phyloP scores from a whole-genome alignment of 1,140 invertebrate species.

The Orchestia grillus region DNA sequence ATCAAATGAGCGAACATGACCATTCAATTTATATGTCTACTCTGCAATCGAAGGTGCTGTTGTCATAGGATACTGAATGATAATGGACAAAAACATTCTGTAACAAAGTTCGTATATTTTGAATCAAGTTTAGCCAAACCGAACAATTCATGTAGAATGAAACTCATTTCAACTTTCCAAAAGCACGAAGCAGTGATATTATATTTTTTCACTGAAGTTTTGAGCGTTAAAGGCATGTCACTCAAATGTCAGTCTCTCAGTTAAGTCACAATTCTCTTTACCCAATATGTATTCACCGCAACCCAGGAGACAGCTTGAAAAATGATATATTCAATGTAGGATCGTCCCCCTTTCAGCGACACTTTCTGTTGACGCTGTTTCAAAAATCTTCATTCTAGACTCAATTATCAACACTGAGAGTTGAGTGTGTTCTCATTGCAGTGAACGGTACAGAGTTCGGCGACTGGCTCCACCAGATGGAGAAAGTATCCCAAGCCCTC shows the following conservation, averaged over 20 bases:
- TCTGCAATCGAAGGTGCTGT: not conserved
- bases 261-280: not conserved
- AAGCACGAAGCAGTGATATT: not conserved
- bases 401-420: not conserved
- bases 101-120: too few relatives aligned
- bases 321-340: not conserved
- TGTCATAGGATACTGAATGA: not conserved
- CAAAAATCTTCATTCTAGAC: not conserved
- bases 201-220: not conserved
- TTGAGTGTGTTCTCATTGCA: not conserved
- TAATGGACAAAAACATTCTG: not conserved
- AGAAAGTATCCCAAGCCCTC: not conserved
- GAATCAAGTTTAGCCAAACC: too few relatives aligned
- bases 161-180: too few relatives aligned
- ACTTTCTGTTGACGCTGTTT: not conserved
- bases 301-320: not conserved
- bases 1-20: not conserved
- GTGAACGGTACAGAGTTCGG: conserved; percentile 51
- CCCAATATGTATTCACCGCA: not conserved
- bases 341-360: not conserved
- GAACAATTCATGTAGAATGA: too few relatives aligned
- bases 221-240: not conserved
- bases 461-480: conserved; percentile 44
- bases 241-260: not conserved
- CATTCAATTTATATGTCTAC: not conserved